Conservation (phyloP, 2,113 vertebrate genomes). For the Pseudopipra pipra region DNA sequence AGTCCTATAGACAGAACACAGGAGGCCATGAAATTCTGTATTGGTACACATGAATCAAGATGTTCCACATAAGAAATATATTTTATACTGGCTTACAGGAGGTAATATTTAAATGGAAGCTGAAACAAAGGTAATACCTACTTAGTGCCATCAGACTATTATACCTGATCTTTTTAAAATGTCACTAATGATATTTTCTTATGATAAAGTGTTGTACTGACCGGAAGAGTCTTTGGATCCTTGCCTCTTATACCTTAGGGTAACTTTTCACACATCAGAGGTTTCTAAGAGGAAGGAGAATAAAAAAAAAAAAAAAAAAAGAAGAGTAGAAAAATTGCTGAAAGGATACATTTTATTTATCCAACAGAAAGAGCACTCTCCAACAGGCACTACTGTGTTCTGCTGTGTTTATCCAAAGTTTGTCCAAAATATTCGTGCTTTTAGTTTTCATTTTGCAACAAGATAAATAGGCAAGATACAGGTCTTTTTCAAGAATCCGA, state of each 20-base stretch:
- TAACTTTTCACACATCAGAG: constrained; percentile 30
- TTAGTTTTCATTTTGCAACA: not conserved
- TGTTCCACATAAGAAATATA: not conserved
- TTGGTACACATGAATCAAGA: not conserved
- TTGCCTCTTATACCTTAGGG: not conserved
- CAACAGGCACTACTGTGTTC: not conserved
- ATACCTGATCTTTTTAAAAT: constrained; percentile 22
- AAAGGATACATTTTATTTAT: not conserved
- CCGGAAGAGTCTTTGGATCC: not conserved
- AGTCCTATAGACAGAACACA: not conserved
- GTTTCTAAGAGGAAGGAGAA: not conserved
- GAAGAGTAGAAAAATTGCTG: not conserved
- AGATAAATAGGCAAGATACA: not conserved
- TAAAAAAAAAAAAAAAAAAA: not conserved
- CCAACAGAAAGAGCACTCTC: not conserved
- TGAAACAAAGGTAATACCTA: not conserved
- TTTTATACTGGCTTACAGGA: not conserved
- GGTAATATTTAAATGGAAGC: not conserved
- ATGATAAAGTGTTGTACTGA: constrained; percentile 15
- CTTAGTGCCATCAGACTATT: not conserved
- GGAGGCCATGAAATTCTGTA: not conserved
- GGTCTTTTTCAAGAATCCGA: not conserved
- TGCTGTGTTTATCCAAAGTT: not conserved
- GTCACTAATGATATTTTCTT: constrained; percentile 27
- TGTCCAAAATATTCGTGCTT: not conserved